Evolutionary conservation across 1,140 invertebrate genomes (phyloP), one percentile per base, ranked within the genome.

Genomic region (Orchestia grillus): DNA sequence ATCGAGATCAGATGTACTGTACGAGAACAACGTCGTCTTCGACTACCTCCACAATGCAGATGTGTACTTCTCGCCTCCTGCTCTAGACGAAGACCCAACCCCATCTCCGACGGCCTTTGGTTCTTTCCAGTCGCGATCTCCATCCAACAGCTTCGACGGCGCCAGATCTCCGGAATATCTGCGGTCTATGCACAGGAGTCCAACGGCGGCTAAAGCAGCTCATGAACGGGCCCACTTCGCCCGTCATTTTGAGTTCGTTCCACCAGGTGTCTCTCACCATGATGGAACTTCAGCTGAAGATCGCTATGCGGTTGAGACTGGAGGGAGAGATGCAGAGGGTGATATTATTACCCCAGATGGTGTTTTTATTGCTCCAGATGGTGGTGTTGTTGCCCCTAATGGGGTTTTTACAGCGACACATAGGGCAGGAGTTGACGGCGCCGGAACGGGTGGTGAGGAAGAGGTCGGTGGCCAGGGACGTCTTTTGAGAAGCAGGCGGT

Each of bases 1-100:
- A 19, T 36, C 62, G 15, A 77, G 62, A 8, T 19, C 43, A 41
- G 92, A 45, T n/a, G 90, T 57, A n/a, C 44, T n/a, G 77, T 96
- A 96, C 88, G 96, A 96, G 19, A 94, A 96, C 96, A 96, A 96
- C 42, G 96, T 96, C 28, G 96, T 96, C 3, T 94, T 94, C 44
- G 96, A 96, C 62, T 95, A 96, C 42, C 96, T 96, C 95, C 96
- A 96, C 36, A 96, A 96, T 77, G 96, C 96, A 47, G 96, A 96
- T 44, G 96, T 96, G 8, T 96, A 96, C 47, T 95, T 96, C 77
- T 95, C 96, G 23, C 96, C 87, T 43, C 96, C 96, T 28, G 45
- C 92, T 94, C 92, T 44, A 0, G 44, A 47, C 44, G 43, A 42
- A 40, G 44, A 47, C 96, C 44, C 96, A 96, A 44, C 95, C 23